Base-by-base conservation (phyloP, 2,113 vertebrate genomes). In the Notothenia coriiceps region DNA sequence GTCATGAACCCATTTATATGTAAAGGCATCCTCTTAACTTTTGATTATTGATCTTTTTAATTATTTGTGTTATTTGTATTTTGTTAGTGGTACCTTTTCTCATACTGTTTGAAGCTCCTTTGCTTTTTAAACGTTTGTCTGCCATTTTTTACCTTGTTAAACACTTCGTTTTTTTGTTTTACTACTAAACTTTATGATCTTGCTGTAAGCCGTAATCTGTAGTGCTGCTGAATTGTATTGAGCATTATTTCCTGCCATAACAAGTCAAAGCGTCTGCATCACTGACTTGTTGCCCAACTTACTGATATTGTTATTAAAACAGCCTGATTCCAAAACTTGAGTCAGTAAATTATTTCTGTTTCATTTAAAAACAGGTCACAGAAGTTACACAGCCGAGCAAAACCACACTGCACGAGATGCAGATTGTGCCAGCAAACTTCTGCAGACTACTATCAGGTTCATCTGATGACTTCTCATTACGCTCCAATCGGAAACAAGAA, bases 391-490 rank as follows among this genome's bases (percentile, higher is more conserved):
- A 73, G 29, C 56, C 4, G 33, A 76, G 29, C 52, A 62, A 88
- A 90, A 85, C 84, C 88, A 92, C 84, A 89, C 43, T 10, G 22
- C 10, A 15, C 7, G 10, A 70, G 50, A 60, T 63, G 50, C 3
- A 75, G 33, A 76, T 43, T 70, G 50, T 50, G 25, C 80, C 70
- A 74, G 83, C 85, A 65, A 9, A 77, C 70, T 73, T 86, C 76
- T 74, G 56, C 70, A 77, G 66, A 73, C 47, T 49, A 8, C 52
- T 67, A 86, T 85, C 76, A 61, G 9, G 8, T 4, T 29, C 10
- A 85, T 83, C 73, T 76, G 70, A 74, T 6, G 10, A 9, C 12
- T 55, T 10, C 43, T 67, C 44, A n/a, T 0, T 44, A 17, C 6
- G 2, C 4, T 6, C 33, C 1, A 17, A 15, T 61, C 61, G 0